These are phyloP conservation scores for Nothocercus nigrocapillus DNA, from an alignment of 2,113 vertebrate genomes.

Conservation along the genomic window DNA sequence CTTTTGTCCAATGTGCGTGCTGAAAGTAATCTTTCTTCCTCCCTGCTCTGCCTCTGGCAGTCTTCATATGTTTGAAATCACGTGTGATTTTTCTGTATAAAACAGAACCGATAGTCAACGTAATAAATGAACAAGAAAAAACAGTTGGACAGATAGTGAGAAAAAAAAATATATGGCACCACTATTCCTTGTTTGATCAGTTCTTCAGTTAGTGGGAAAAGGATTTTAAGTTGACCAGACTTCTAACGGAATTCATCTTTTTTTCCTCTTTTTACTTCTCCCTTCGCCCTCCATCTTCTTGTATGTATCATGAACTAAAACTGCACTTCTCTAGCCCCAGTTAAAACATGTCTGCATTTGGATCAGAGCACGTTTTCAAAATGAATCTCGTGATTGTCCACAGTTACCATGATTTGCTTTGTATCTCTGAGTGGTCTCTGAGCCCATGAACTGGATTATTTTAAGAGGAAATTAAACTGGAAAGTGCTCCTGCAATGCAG, in stretches of 20 bases:
- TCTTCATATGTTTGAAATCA: background rate
- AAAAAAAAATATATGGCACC: background rate
- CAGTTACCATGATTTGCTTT: background rate
- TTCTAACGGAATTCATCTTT: background rate
- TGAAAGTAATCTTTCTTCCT: background rate
- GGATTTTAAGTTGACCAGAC: background rate
- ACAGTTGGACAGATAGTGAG: background rate
- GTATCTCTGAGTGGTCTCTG: background rate
- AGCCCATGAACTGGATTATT: background rate
- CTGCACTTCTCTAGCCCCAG: background rate
- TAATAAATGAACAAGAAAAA: background rate
- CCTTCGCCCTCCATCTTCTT: background rate
- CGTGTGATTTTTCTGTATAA: constrained; percentile 7
- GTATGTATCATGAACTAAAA: background rate
- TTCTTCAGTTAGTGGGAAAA: constrained; percentile 26
- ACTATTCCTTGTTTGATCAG: background rate
- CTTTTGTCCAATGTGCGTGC: background rate
- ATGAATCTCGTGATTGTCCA: background rate
- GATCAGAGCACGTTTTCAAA: background rate
- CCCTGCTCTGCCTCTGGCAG: background rate
- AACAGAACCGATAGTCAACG: background rate
- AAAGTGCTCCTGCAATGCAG: background rate
- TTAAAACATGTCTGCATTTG: background rate
- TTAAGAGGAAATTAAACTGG: background rate
- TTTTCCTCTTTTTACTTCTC: fast-evolving